Conservation (phyloP, 2,888 invertebrate genomes). For the Clunio marinus region DNA sequence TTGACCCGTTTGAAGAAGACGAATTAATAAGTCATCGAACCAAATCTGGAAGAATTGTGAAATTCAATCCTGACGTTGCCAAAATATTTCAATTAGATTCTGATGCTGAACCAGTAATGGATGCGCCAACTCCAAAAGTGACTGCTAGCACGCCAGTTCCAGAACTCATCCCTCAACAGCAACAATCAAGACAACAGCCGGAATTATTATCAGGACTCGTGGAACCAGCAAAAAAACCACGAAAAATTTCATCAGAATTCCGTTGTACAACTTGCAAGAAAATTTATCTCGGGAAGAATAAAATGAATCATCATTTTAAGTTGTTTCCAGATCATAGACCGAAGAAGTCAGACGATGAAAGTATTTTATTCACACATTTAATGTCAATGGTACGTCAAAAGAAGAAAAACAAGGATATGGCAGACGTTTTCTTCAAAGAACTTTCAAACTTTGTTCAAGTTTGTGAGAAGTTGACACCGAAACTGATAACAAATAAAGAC, state of each 20-base stretch:
- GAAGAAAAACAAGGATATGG: constrained; percentile 44
- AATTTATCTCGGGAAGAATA: constrained; percentile 59
- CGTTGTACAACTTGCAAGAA: constrained; percentile 62
- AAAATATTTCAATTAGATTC: constrained; percentile 27
- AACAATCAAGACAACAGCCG: not conserved
- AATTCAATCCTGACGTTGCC: constrained; percentile 13
- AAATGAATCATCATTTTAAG: constrained; percentile 60
- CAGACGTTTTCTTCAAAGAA: constrained; percentile 48
- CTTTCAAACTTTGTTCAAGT: constrained; percentile 47
- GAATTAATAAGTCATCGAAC: constrained; percentile 11
- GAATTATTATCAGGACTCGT: not conserved
- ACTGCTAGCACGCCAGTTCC: not conserved
- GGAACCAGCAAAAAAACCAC: constrained; percentile 44
- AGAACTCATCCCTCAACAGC: not conserved
- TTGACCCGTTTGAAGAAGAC: not conserved
- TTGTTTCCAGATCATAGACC: constrained; percentile 60
- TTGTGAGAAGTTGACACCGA: constrained; percentile 46
- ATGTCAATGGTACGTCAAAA: constrained; percentile 47
- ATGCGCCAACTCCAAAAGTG: no score
- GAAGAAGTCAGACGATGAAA: constrained; percentile 42
- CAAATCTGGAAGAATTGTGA: constrained; percentile 22
- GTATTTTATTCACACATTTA: constrained; percentile 47
- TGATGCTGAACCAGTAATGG: no score
- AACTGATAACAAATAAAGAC: constrained; percentile 44
- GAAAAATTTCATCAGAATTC: constrained; percentile 54